Conservation (phyloP, 2,888 invertebrate species). For the Dysmachus trigonus region DNA sequence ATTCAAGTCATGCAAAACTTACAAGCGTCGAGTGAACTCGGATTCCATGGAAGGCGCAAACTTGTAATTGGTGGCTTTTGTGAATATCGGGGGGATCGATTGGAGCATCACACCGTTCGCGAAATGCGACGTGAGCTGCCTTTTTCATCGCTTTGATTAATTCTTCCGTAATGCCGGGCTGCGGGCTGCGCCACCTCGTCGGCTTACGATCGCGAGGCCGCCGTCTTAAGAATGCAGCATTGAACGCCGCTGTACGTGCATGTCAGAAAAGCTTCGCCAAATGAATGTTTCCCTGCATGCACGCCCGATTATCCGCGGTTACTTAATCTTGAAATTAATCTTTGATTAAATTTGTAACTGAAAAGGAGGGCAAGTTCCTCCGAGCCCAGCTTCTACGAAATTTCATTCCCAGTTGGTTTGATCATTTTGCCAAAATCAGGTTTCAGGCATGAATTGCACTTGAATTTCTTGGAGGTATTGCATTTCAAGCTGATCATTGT, state of each 20-base stretch:
- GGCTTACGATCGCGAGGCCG: neutral
- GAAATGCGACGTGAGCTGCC: neutral
- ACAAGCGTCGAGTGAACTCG: neutral
- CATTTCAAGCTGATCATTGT: neutral
- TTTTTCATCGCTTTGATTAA: neutral
- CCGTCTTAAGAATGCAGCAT: neutral
- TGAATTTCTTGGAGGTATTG: neutral
- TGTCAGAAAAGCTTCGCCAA: neutral
- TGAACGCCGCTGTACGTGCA: neutral
- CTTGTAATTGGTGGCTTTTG: neutral
- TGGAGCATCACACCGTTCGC: neutral
- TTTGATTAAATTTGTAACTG: neutral
- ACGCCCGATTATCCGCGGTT: neutral
- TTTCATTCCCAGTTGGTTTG: neutral
- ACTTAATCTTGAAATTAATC: neutral
- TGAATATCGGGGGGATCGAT: neutral
- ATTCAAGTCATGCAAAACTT: conserved; percentile 27
- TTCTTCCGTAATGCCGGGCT: neutral
- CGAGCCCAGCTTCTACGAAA: neutral
- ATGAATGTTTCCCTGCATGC: neutral
- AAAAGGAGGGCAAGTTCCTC: neutral
- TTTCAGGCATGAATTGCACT: neutral
- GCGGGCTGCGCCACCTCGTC: neutral
- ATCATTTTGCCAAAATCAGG: neutral
- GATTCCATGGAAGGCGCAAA: neutral